Conservation (phyloP, 2,888 invertebrate species). For the Nephrotoma appendiculata region DNA sequence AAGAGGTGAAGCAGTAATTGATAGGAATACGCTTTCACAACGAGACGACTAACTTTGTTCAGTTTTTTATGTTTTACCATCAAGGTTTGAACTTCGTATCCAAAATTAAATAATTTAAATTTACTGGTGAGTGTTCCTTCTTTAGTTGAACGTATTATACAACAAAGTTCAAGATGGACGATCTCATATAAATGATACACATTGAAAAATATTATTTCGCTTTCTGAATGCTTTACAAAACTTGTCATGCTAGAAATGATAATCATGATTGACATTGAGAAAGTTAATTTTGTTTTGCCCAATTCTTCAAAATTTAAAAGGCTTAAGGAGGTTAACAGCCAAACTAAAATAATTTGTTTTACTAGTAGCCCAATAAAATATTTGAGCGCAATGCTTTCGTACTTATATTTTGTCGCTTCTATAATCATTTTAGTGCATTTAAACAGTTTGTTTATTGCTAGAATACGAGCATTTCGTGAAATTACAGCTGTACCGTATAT, state of each 20-base stretch:
- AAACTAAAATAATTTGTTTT: neutral
- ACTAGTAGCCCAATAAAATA: neutral
- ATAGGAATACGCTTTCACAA: neutral
- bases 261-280: neutral
- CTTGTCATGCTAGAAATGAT: neutral
- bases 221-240: neutral
- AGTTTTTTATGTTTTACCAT: neutral
- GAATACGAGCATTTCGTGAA: neutral
- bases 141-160: neutral
- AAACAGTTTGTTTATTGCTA: neutral
- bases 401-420: neutral
- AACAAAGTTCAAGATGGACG: neutral
- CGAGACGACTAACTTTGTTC: neutral
- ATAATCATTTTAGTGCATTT: neutral
- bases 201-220: neutral
- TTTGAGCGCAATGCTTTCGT: neutral
- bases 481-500: neutral
- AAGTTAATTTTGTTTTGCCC: neutral
- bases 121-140: neutral
- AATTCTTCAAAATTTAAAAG: neutral
- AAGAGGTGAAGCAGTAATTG: neutral
- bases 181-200: neutral
- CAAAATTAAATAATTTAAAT: neutral
- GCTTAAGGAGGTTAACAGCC: neutral
- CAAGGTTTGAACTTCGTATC: neutral